Evolutionary conservation across 2,797 vertebrate species (phyloP), one percentile per base, ranked within the genome.

Genomic region (Sorex maritimensis): DNA sequence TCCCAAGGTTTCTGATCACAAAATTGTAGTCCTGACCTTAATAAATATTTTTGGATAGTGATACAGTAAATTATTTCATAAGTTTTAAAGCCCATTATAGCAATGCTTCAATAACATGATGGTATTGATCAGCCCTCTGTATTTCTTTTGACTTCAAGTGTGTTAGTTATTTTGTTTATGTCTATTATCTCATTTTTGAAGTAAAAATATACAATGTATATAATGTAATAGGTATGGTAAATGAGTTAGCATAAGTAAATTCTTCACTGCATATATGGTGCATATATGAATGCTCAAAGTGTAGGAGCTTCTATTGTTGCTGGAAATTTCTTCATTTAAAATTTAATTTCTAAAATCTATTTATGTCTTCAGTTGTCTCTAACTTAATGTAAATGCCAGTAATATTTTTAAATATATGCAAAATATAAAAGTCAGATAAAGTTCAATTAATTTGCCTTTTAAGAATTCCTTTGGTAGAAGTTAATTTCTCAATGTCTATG

Each of bases 391-490:
- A 77, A 93, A 80, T 77, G 0, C 24, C 69, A 2, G 88, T 68
- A 75, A 83, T 68, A 86, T 65, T 93, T 82, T 72, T 19, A n/a
- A 46, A 90, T 87, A 81, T 0, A 63, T 38, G 49, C 92, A 72
- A 41, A 73, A 69, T 10, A n/a, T 1, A 3, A 44, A 90, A 49
- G 21, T 17, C 13, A 80, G 81, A n/a, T 90, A 38, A 82, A 93
- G 55, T 63, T 52, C 65, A 65, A 49, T 65, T 86, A 87, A 23
- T 65, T 86, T 78, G 23, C 24, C 44, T 0, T 71, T 87, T 34
- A 61, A 94, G 55, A 92, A 91, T 58, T 75, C 49, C 49, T 80
- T 69, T 86, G 49, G 24, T 41, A 75, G 26, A 67, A 84, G 73
- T 88, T 4, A 78, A 69, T 84, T 49, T 9, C 74, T 81, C 58